A percentile compares a stretch with the other conserved stretches of the same genome.
Conservation (phyloP, 2,888 invertebrate species). For the Agriopis leucophaearia region DNA sequence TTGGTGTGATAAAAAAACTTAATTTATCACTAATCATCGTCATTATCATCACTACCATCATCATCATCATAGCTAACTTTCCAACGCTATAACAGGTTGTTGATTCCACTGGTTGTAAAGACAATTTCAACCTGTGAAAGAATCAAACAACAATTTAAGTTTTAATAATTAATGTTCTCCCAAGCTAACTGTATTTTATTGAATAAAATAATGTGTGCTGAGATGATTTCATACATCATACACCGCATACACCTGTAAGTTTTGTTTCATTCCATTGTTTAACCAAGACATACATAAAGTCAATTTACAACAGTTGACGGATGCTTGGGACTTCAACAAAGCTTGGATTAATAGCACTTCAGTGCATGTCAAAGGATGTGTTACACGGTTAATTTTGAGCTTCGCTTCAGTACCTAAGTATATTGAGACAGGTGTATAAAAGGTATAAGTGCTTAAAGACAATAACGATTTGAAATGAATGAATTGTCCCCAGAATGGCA, state of each 20-base stretch:
- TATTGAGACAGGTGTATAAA: neutral
- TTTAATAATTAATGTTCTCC: neutral
- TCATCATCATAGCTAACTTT: too few relatives aligned
- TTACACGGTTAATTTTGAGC: conserved; percentile 14
- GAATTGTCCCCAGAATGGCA: too few relatives aligned
- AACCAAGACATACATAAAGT: neutral
- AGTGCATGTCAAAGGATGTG: conserved; percentile 19
- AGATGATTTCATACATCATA: neutral
- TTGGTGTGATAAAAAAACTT: too few relatives aligned
- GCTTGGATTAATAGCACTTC: conserved; percentile 17
- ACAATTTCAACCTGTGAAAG: neutral
- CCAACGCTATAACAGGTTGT: too few relatives aligned
- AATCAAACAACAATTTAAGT: neutral
- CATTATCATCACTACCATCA: too few relatives aligned
- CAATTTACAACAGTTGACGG: conserved; percentile 3
- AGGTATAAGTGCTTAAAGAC: neutral
- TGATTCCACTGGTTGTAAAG: too few relatives aligned
- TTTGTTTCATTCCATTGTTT: neutral
- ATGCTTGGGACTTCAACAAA: conserved; percentile 8
- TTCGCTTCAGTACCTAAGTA: neutral
- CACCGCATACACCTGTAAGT: neutral
- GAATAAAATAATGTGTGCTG: neutral
- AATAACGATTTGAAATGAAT: neutral
- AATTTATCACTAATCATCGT: too few relatives aligned
- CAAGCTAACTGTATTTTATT: neutral